Conservation (phyloP, 2,888 invertebrate species). For the Isotomurus palustris region DNA sequence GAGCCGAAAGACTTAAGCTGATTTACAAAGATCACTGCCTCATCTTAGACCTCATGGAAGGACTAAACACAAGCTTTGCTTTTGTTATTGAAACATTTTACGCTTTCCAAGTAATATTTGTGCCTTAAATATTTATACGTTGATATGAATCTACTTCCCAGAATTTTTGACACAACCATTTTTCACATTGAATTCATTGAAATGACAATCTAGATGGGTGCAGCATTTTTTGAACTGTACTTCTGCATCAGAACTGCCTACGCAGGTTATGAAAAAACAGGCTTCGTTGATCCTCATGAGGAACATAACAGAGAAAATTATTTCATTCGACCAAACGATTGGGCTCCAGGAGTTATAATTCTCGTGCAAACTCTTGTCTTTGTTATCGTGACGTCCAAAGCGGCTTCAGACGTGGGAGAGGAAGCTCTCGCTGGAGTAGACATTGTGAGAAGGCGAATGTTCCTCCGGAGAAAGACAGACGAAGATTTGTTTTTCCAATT, state of each 20-base stretch:
- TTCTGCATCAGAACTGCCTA: conserved; percentile 21
- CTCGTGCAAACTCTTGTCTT: background rate
- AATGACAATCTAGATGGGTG: conserved; percentile 15
- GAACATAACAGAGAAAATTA: background rate
- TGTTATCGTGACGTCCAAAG: background rate
- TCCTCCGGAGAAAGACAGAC: conserved; percentile 32
- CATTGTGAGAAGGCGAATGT: conserved; percentile 28
- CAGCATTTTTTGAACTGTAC: conserved; percentile 32
- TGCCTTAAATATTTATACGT: background rate
- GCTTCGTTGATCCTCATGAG: background rate
- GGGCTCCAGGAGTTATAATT: conserved; percentile 13
- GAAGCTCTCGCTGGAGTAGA: conserved; percentile 36
- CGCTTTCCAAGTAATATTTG: conserved; percentile 14
- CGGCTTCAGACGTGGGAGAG: conserved; percentile 3
- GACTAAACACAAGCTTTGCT: conserved; percentile 11
- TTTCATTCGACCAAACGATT: conserved; percentile 30
- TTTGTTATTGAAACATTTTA: conserved; percentile 21
- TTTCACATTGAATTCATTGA: background rate
- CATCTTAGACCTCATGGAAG: conserved; percentile 18
- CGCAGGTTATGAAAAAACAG: no score
- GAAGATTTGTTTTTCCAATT: conserved; percentile 32
- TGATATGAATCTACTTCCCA: background rate
- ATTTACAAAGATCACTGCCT: conserved; percentile 29
- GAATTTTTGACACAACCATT: background rate
- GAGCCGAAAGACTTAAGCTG: conserved; percentile 12